A percentile compares a stretch with the other conserved stretches of the same genome.
Conservation (phyloP, 2,797 vertebrate genomes). For the Chrosomus eos region DNA sequence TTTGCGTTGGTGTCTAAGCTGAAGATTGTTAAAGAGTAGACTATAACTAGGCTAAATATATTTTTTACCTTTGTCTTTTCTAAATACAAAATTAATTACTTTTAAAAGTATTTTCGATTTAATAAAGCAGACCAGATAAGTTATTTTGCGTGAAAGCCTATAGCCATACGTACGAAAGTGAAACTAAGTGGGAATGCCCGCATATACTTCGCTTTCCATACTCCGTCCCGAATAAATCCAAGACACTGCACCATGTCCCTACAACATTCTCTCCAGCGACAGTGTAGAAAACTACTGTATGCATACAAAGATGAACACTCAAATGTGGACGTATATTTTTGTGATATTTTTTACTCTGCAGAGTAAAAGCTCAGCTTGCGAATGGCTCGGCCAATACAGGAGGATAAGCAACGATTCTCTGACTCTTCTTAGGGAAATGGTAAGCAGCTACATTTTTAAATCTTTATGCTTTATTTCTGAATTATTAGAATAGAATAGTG, state of each 20-base stretch:
- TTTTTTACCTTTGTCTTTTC: background rate
- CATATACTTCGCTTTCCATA: conserved; percentile 35
- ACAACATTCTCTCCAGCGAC: background rate
- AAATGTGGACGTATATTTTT: conserved; percentile 30
- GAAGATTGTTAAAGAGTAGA: background rate
- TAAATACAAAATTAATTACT: too few species aligned
- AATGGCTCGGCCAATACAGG: conserved; percentile 38
- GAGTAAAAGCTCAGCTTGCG: conserved; percentile 33
- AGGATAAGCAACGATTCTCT: background rate
- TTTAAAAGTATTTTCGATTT: background rate
- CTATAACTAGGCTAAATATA: too few species aligned
- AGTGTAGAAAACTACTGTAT: background rate
- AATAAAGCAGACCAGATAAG: background rate
- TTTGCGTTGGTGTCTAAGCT: background rate
- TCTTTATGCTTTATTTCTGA: background rate
- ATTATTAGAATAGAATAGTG: background rate
- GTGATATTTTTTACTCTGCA: conserved; percentile 27
- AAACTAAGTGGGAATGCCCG: background rate
- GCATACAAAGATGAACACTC: background rate
- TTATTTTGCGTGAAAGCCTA: background rate
- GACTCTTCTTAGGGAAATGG: conserved; percentile 25
- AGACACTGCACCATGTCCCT: conserved; percentile 31
- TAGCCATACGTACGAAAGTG: background rate
- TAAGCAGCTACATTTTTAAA: background rate
- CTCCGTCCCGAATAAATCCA: conserved; percentile 34